These are phyloP conservation scores for Papilio xuthus DNA, from an alignment of 1,140 invertebrate genomes.

Conservation along the genomic window DNA sequence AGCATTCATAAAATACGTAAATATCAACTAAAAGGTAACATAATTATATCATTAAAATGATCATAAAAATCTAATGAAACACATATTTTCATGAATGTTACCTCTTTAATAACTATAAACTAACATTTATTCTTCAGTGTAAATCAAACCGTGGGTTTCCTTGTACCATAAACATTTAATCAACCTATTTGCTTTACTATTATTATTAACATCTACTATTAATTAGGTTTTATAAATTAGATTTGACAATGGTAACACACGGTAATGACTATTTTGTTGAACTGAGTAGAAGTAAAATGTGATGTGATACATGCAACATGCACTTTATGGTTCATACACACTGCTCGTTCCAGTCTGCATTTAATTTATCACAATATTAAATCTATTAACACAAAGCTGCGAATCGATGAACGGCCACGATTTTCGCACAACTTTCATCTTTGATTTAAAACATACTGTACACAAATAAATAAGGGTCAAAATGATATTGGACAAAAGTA, in stretches of 20 bases:
- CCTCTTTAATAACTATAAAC: neutral
- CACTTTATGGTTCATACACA: neutral
- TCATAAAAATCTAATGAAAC: neutral
- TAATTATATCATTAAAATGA: neutral
- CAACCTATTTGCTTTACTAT: too few relatives aligned
- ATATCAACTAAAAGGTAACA: too few relatives aligned
- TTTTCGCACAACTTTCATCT: constrained; percentile 28
- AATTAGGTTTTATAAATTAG: neutral
- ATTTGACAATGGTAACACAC: neutral
- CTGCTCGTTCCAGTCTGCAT: neutral
- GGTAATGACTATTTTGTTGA: neutral
- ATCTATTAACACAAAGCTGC: constrained; percentile 22
- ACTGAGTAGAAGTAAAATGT: neutral
- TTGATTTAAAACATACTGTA: neutral
- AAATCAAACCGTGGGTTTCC: neutral
- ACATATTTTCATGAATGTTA: neutral
- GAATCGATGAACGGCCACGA: constrained; percentile 28
- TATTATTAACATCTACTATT: too few relatives aligned
- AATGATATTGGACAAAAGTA: neutral
- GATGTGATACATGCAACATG: neutral
- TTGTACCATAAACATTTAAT: neutral
- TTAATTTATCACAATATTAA: neutral
- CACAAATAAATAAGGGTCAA: constrained; percentile 3
- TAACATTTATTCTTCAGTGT: neutral
- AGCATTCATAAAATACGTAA: constrained; percentile 5